Conservation (phyloP, 2,888 invertebrate species). For the Cephonodes hylas region DNA sequence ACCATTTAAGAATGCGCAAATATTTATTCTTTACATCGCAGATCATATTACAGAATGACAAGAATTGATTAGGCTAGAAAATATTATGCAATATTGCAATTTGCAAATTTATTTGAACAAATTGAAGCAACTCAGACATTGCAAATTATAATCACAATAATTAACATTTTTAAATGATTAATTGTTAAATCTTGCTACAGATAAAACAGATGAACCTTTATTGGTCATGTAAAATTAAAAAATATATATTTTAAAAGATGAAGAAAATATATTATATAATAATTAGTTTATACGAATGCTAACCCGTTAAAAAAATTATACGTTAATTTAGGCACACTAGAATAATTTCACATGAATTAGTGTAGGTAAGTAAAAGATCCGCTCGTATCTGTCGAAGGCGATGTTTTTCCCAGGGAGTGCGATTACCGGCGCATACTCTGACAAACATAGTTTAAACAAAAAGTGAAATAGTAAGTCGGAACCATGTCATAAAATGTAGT, state of each 20-base stretch:
- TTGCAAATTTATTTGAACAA: background rate
- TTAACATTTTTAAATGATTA: no score
- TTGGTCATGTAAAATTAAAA: no score
- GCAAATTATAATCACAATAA: no score
- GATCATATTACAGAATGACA: background rate
- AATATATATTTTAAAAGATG: no score
- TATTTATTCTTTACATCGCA: background rate
- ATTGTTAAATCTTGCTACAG: no score
- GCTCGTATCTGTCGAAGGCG: constrained; percentile 11
- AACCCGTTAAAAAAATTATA: no score
- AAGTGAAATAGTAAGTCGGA: constrained; percentile 74
- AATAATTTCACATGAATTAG: background rate
- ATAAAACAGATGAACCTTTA: no score
- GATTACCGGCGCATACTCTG: constrained; percentile 35
- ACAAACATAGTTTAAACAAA: constrained; percentile 73
- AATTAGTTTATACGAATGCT: no score
- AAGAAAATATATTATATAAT: no score
- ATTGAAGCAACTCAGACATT: no score
- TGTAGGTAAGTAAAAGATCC: background rate
- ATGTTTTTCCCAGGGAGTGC: constrained; percentile 33
- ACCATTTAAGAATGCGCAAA: constrained; percentile 14
- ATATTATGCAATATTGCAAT: background rate
- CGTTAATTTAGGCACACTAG: background rate
- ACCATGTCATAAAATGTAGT: constrained; percentile 73
- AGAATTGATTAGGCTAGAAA: background rate